Evolutionary conservation across 1,140 invertebrate genomes (phyloP).

Genomic region (Ceratina calcarata): DNA sequence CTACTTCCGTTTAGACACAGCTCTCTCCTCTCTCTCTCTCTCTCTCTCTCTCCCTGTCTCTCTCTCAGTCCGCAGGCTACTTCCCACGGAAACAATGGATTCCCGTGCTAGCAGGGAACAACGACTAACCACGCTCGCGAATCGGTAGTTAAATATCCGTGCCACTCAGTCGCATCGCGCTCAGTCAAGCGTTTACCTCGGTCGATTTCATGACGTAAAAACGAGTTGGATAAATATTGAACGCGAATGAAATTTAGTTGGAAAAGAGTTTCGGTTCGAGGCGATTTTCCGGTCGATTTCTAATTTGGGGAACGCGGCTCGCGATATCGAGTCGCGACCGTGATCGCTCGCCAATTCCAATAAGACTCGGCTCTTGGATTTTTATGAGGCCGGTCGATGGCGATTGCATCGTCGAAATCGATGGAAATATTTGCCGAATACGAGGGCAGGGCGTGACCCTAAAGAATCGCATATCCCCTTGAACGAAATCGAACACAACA

Average conservation of each 20-base stretch:
- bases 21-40: neutral
- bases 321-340: constrained; percentile 21
- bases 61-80: neutral
- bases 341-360: constrained; percentile 51
- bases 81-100: constrained; percentile 7
- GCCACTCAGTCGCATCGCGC: neutral
- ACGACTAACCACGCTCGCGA: neutral
- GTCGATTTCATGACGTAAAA: too few species aligned
- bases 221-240: too few species aligned
- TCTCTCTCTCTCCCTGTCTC: too few species aligned
- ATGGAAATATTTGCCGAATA: neutral
- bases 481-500: too few species aligned
- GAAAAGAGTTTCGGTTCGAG: constrained; percentile 29
- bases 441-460: neutral
- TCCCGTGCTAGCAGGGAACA: constrained; percentile 1
- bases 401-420: constrained; percentile 47
- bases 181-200: too few species aligned
- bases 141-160: neutral
- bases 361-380: constrained; percentile 48
- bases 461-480: too few species aligned
- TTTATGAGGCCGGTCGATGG: constrained; percentile 46
- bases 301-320: constrained; percentile 44
- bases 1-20: constrained; percentile 4
- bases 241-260: neutral
- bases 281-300: constrained; percentile 58